Evolutionary conservation across 35 echinoderm and acorn worm genomes (phyloP), one percentile per base, ranked within the genome.

Genomic region (Patiria miniata): DNA sequence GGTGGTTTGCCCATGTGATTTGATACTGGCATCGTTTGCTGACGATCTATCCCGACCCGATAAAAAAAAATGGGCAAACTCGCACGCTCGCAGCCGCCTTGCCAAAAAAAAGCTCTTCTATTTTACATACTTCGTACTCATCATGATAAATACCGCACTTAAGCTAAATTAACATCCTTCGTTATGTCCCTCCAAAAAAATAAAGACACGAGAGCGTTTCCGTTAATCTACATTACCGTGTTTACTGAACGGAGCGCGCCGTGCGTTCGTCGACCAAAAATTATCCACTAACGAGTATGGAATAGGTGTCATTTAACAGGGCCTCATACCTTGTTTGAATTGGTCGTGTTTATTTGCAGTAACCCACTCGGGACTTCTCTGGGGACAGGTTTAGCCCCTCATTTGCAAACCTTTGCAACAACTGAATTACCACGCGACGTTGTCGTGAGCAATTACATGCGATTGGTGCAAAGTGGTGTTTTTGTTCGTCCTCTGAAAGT

Each of bases 141-240:
- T 73, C 42, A 14, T 73, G 65, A 73, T 73, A 73, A 73, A 73
- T 73, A 73, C 65, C 65, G 65, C 65, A 73, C 65, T 73, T 73
- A 73, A 73, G 65, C 65, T 73, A 73, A 73, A 73, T 73, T 73
- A 73, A 73, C 65, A 73, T 23, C 65, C 65, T 73, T 73, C 34
- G 21, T 73, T 14, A 32, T 73, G 14, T 73, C 42, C 12, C 42
- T 4, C 12, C 2, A 23, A 36, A 36, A 73, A 30, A 73, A 16
- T 2, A 34, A 34, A 34, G 21, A 23, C 29, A 3, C 9, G 26
- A 22, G 58, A 7, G 65, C 34, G 3, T 73, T 28, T 73, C 65
- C 65, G 65, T 26, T 10, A 10, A 34, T 23, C 26, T 73, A 73
- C 26, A 32, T 73, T 36, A 73, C 7, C 23, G 14, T 73, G 65